These are phyloP conservation scores for Meda fulgida DNA, from an alignment of 2,797 vertebrate genomes.

Conservation along the genomic window DNA sequence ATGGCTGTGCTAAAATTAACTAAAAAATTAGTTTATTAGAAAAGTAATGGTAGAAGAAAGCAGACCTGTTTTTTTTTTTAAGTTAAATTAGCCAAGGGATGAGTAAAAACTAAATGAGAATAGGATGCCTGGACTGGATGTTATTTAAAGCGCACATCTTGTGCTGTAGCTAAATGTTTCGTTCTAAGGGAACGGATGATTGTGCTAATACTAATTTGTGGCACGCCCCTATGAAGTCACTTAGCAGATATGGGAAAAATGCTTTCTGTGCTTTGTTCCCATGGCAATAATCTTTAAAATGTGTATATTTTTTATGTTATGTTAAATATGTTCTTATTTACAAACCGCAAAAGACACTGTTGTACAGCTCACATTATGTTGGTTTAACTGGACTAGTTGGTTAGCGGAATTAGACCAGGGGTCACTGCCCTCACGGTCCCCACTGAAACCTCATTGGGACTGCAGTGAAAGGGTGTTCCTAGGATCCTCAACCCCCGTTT, in stretches of 20 bases:
- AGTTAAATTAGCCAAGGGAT: conserved; percentile 39
- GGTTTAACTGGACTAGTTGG: conserved; percentile 53
- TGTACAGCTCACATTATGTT: neutral
- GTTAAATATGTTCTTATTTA: neutral
- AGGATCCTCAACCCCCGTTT: conserved; percentile 56
- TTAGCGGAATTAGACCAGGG: conserved; percentile 61
- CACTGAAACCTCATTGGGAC: conserved; percentile 51
- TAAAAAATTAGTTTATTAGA: conserved; percentile 66
- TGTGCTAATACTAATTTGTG: conserved; percentile 19
- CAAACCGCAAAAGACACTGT: neutral
- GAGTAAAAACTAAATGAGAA: conserved; percentile 40
- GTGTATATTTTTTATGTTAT: neutral
- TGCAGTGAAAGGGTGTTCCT: conserved; percentile 53
- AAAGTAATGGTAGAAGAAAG: conserved; percentile 53
- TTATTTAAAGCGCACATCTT: conserved; percentile 13
- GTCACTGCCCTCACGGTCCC: conserved; percentile 57
- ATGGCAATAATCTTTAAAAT: neutral
- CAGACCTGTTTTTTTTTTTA: conserved; percentile 40
- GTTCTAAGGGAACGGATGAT: conserved; percentile 2
- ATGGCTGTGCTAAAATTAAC: conserved; percentile 72
- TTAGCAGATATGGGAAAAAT: neutral
- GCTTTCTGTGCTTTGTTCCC: neutral
- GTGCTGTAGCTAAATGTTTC: conserved; percentile 11
- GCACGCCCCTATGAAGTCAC: conserved; percentile 3
- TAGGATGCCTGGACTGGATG: conserved; percentile 51